Percentiles rank a stretch among this genome's conserved stretches.
Conservation (phyloP, 2,797 vertebrate genomes). For the Jordanella pulchra region DNA sequence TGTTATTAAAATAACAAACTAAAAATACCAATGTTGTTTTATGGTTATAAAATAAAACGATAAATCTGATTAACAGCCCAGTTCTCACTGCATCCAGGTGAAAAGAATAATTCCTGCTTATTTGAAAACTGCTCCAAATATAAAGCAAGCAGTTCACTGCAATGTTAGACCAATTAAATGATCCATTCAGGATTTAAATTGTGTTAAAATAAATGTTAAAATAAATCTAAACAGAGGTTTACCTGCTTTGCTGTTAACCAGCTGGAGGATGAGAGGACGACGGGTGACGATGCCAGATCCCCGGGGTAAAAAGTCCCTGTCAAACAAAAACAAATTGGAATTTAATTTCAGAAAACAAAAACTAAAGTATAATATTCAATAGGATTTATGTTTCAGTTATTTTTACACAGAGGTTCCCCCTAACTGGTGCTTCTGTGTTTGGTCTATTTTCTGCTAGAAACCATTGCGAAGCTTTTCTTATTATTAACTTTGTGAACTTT, state of each 20-base stretch:
- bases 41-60: background rate
- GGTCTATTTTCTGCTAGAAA: background rate
- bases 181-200: background rate
- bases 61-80: background rate
- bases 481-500: background rate
- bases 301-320: conserved; percentile 91
- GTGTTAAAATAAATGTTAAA: background rate
- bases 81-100: too few species aligned
- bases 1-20: background rate
- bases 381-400: background rate
- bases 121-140: background rate
- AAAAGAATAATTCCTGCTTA: background rate
- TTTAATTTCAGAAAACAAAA: conserved; percentile 1
- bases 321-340: conserved; percentile 3
- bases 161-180: background rate
- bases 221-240: conserved; percentile 4
- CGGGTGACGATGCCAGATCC: conserved; percentile 93
- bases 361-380: background rate
- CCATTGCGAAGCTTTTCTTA: background rate
- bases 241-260: conserved; percentile 90
- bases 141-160: background rate
- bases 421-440: background rate
- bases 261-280: conserved; percentile 91
- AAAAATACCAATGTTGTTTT: background rate
- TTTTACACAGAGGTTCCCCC: background rate